Percentiles rank a stretch among this genome's conserved stretches.
Conservation (phyloP, 1,140 invertebrate species). For the Heterodera carotae region DNA sequence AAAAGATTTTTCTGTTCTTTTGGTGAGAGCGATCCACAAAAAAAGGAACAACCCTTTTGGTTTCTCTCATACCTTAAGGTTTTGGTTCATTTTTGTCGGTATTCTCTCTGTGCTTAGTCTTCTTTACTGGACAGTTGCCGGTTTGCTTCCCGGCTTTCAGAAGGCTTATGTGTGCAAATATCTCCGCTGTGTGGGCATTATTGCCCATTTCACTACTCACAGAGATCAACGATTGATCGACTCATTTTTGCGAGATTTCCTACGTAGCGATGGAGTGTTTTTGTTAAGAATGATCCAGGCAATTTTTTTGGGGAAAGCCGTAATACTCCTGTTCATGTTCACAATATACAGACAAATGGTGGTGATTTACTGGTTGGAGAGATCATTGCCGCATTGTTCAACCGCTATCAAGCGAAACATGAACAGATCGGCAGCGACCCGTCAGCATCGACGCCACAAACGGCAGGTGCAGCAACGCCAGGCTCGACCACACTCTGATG, state of each 20-base stretch:
- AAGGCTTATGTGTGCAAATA: slow-evolving; percentile 46
- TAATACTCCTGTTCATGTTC: background rate
- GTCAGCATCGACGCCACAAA: background rate
- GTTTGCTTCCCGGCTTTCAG: slow-evolving; percentile 40
- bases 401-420: slow-evolving; percentile 38
- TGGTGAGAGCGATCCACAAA: too few relatives aligned
- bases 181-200: slow-evolving; percentile 48
- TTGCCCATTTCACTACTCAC: slow-evolving; percentile 37
- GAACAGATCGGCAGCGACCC: slow-evolving; percentile 35
- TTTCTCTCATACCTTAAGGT: slow-evolving; percentile 32
- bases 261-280: slow-evolving; percentile 66
- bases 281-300: slow-evolving; percentile 64
- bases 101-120: slow-evolving; percentile 58
- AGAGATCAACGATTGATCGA: slow-evolving; percentile 44
- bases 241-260: slow-evolving; percentile 61
- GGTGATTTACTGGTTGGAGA: slow-evolving; percentile 60
- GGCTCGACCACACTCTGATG: background rate
- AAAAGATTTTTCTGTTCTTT: slow-evolving; percentile 63
- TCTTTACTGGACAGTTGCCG: slow-evolving; percentile 59
- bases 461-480: background rate
- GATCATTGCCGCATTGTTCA: slow-evolving; percentile 50
- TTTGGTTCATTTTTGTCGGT: slow-evolving; percentile 65
- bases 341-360: slow-evolving; percentile 53
- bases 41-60: background rate
- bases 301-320: background rate